phyloP scores from a whole-genome alignment of 2,113 vertebrate species.

The Saccopteryx leptura region DNA sequence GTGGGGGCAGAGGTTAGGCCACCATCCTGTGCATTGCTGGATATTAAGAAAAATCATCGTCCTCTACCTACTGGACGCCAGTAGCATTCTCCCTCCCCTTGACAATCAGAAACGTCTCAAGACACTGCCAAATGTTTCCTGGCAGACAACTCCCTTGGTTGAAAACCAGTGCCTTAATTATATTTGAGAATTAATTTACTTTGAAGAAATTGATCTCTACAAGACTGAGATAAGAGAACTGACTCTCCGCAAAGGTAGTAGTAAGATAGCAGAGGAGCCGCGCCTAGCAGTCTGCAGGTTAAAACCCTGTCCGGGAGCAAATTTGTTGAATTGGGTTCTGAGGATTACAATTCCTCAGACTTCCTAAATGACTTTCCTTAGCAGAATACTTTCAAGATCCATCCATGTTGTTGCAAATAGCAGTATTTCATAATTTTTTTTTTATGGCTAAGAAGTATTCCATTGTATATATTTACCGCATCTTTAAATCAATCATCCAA shows the following conservation, averaged over 20 bases:
- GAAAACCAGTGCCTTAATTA: not conserved
- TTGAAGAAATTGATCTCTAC: not conserved
- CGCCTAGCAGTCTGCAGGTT: not conserved
- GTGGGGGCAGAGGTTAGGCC: not conserved
- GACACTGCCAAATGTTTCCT: not conserved
- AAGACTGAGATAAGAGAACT: slow-evolving; percentile 29
- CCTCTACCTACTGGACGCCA: not conserved
- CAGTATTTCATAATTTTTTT: not conserved
- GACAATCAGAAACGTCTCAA: not conserved
- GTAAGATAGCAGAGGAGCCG: not conserved
- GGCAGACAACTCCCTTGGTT: not conserved
- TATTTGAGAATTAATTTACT: slow-evolving; percentile 7
- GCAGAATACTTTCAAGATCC: not conserved
- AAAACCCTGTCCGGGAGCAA: not conserved
- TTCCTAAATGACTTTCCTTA: not conserved
- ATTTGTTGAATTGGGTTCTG: not conserved
- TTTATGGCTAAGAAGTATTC: not conserved
- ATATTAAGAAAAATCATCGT: not conserved
- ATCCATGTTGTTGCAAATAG: not conserved
- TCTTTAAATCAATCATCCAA: not conserved
- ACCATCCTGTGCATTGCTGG: not conserved
- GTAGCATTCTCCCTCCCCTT: not conserved
- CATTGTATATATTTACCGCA: not conserved
- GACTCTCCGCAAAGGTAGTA: not conserved
- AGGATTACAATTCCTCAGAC: slow-evolving; percentile 24